Conservation (phyloP, 1,140 invertebrate species). For the Thaumatotibia leucotreta region DNA sequence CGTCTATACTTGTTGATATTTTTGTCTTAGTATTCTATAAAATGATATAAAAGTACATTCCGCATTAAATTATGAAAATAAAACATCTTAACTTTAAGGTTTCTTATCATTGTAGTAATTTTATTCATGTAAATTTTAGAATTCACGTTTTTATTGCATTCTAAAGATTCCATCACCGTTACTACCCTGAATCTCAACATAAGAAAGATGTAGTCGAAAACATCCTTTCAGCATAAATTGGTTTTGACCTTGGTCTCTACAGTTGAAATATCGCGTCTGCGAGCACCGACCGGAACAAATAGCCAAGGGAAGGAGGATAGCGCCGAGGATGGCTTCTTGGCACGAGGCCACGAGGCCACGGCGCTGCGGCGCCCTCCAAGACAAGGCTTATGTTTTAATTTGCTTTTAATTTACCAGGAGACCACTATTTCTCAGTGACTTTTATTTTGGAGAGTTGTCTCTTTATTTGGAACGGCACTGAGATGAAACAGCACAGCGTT, state of each 20-base stretch:
- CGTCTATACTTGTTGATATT: conserved; percentile 16
- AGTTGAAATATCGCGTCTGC: conserved; percentile 12
- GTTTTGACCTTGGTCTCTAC: conserved; percentile 5
- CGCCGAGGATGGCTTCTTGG: conserved; percentile 45
- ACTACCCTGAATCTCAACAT: too few species aligned
- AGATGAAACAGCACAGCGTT: too few species aligned
- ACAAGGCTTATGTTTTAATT: conserved; percentile 33
- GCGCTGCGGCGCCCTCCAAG: conserved; percentile 26
- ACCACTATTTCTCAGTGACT: not conserved
- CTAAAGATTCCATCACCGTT: too few species aligned
- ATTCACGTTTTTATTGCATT: too few species aligned
- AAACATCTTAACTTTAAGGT: too few species aligned
- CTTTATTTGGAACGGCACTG: too few species aligned
- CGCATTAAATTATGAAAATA: too few species aligned
- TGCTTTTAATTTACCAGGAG: not conserved
- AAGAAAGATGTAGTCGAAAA: not conserved
- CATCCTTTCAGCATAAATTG: not conserved
- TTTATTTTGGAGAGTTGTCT: not conserved
- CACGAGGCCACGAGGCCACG: conserved; percentile 45
- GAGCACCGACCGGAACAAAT: conserved; percentile 24
- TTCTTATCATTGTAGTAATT: too few species aligned
- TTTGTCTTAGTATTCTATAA: conserved; percentile 17
- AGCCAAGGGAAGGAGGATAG: conserved; percentile 22
- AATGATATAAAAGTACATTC: too few species aligned
- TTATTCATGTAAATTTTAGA: too few species aligned